These are phyloP conservation scores for Numida meleagris DNA, from an alignment of 2,113 vertebrate species.

Conservation along the genomic window DNA sequence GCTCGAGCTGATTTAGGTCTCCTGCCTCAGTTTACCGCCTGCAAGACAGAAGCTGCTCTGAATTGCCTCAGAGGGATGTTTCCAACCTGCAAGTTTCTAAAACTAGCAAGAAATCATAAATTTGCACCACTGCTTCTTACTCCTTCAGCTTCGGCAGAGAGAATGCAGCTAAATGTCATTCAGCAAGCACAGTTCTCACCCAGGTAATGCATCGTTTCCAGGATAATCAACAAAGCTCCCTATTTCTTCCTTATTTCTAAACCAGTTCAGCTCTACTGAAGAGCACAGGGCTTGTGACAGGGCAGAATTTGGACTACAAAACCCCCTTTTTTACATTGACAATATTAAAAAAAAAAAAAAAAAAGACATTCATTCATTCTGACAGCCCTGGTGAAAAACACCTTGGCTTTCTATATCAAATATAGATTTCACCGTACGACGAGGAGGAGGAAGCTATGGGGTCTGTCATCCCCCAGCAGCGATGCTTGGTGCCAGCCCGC, in stretches of 20 bases:
- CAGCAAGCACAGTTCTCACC: neutral
- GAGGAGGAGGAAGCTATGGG: neutral
- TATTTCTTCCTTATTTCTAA: neutral
- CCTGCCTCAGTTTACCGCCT: slow-evolving; percentile 22
- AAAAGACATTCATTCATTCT: neutral
- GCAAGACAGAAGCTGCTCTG: neutral
- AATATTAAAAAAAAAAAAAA: neutral
- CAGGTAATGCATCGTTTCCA: neutral
- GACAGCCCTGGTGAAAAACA: neutral
- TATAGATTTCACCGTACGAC: fast-evolving
- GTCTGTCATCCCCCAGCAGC: neutral
- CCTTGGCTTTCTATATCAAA: neutral
- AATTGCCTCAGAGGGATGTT: neutral
- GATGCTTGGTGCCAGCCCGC: fast-evolving
- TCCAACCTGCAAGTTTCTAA: neutral
- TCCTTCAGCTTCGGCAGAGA: neutral
- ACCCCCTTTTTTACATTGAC: neutral
- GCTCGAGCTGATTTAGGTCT: fast-evolving
- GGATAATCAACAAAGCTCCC: neutral
- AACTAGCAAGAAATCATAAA: neutral
- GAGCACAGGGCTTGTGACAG: neutral
- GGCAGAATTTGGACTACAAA: neutral
- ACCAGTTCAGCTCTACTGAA: neutral
- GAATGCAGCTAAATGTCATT: neutral
- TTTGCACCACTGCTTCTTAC: neutral